Conservation (phyloP, 1,140 invertebrate species). For the Brachionus calyciflorus region DNA sequence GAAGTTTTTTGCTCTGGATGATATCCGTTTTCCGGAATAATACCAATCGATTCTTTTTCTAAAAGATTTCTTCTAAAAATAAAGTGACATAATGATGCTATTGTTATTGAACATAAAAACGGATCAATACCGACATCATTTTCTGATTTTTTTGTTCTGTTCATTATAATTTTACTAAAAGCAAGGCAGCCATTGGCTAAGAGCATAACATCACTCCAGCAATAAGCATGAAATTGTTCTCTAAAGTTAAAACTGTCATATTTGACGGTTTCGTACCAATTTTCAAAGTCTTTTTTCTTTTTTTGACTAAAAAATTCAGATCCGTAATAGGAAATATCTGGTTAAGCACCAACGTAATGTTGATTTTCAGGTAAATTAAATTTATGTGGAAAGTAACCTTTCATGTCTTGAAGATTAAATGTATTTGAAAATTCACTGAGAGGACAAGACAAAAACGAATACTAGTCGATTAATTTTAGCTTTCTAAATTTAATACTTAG, state of each 20-base stretch:
- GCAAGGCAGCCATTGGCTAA: no score
- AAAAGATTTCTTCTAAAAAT: slow-evolving; percentile 2
- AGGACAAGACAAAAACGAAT: no score
- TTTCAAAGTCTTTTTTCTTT: background rate
- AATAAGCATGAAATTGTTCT: background rate
- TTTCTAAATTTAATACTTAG: background rate
- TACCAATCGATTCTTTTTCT: slow-evolving; percentile 21
- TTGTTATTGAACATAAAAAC: no score
- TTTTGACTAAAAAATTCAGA: background rate
- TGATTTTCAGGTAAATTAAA: background rate
- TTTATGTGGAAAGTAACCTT: no score
- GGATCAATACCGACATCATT: no score
- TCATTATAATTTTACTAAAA: no score
- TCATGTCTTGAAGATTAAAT: no score
- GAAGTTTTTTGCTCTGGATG: background rate
- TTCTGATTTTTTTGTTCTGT: no score
- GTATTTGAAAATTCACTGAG: no score
- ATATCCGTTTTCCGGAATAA: slow-evolving; percentile 43
- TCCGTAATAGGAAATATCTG: background rate
- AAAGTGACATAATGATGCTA: slow-evolving; percentile 7
- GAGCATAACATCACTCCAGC: no score
- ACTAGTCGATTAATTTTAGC: no score
- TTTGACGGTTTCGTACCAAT: slow-evolving; percentile 40
- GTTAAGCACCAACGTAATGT: slow-evolving; percentile 18
- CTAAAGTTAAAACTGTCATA: slow-evolving; percentile 13